Conservation (phyloP, 2,113 vertebrate genomes). For the Nothoprocta pentlandii region DNA sequence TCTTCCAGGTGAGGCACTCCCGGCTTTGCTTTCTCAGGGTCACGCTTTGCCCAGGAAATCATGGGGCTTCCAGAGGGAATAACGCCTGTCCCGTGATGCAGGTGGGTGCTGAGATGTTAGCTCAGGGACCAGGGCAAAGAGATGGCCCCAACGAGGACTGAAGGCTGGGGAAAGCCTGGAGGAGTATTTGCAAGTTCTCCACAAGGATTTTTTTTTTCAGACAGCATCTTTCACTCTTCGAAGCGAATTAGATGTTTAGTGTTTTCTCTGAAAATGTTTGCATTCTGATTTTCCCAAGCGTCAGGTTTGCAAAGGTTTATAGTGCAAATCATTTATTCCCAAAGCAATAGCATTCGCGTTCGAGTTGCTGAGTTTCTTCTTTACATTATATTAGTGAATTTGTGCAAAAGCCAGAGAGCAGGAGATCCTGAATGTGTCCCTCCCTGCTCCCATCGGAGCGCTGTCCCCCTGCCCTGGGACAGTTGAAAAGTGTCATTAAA, state of each 20-base stretch:
- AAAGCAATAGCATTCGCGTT: accelerated
- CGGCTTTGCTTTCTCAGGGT: accelerated
- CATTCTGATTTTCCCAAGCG: not conserved
- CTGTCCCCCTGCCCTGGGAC: not conserved
- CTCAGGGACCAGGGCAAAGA: not conserved
- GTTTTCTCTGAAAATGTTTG: not conserved
- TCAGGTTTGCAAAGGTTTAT: not conserved
- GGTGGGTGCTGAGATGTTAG: not conserved
- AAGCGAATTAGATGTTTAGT: not conserved
- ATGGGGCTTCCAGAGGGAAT: not conserved
- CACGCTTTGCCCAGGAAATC: accelerated
- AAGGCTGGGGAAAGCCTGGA: accelerated
- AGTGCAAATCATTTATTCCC: not conserved
- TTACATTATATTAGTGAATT: not conserved
- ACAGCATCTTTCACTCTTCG: not conserved
- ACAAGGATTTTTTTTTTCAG: not conserved
- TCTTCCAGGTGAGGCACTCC: constrained; percentile 89
- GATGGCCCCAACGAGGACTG: not conserved
- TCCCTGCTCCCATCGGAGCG: not conserved
- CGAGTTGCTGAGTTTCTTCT: not conserved
- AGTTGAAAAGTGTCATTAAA: not conserved
- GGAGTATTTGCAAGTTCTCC: not conserved
- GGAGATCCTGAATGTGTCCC: not conserved
- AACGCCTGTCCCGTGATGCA: not conserved
- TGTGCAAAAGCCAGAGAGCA: not conserved